Percentiles rank a stretch among this genome's conserved stretches.
Conservation (phyloP, 2,113 vertebrate genomes). For the Actenoides hombroni region DNA sequence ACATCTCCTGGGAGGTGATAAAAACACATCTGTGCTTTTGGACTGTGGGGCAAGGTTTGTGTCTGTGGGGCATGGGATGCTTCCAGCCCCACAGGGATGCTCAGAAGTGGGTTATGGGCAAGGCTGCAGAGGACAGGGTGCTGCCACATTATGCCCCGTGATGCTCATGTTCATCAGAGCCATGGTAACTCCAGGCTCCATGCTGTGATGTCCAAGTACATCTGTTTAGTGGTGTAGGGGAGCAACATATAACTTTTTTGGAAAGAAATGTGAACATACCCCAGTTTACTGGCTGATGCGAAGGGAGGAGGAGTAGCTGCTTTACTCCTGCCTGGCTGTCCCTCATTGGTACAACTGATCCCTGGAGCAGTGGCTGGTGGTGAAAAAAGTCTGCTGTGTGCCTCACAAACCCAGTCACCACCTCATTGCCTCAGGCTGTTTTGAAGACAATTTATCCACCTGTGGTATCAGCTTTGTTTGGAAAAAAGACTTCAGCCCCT, state of each 20-base stretch:
- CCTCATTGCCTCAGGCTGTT: fast-evolving
- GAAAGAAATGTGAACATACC: neutral
- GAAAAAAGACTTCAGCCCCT: neutral
- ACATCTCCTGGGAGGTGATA: neutral
- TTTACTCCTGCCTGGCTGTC: neutral
- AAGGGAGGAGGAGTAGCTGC: neutral
- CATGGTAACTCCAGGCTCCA: fast-evolving
- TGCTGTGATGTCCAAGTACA: fast-evolving
- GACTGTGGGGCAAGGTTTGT: too few relatives aligned
- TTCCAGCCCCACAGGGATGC: neutral
- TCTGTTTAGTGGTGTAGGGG: neutral
- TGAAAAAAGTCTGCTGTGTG: neutral
- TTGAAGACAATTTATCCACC: neutral
- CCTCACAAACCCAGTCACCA: neutral
- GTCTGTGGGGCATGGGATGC: fast-evolving
- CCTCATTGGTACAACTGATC: neutral
- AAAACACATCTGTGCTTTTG: neutral
- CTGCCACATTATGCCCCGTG: fast-evolving
- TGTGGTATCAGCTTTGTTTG: neutral
- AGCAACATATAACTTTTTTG: neutral
- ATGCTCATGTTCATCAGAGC: neutral
- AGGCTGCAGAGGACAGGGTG: neutral
- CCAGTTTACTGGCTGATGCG: neutral
- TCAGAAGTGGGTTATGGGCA: neutral
- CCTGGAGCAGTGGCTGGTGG: fast-evolving